A percentile compares a stretch with the other conserved stretches of the same genome.
Evolutionary conservation across 2,113 vertebrate genomes (phyloP).

Genomic region (Arvicanthis niloticus): DNA sequence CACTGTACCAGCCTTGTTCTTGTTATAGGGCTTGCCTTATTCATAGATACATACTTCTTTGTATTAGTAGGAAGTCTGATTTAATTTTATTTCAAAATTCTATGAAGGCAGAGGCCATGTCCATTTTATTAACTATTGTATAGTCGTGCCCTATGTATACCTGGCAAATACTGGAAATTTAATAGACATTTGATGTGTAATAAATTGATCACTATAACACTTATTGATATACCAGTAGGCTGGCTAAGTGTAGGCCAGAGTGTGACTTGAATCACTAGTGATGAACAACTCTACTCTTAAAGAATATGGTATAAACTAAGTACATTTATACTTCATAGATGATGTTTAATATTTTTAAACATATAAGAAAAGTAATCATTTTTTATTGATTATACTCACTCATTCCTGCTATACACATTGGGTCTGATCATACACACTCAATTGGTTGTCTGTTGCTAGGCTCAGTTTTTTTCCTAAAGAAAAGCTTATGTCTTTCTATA

Average conservation of each 20-base stretch:
- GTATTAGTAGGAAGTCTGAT: background rate
- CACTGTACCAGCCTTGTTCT: background rate
- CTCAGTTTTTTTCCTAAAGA: constrained; percentile 31
- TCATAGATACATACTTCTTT: background rate
- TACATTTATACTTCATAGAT: background rate
- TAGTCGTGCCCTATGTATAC: background rate
- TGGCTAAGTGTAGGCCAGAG: background rate
- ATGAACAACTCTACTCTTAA: background rate
- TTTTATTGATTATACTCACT: background rate
- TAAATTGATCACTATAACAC: background rate
- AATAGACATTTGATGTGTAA: background rate
- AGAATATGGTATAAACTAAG: background rate
- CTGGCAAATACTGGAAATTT: background rate
- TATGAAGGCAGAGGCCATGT: background rate
- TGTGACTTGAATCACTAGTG: background rate
- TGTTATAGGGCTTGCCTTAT: background rate
- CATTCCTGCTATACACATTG: background rate
- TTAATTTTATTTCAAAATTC: background rate
- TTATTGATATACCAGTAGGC: background rate
- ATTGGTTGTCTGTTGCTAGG: background rate
- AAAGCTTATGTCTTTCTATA: background rate
- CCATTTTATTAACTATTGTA: background rate
- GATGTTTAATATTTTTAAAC: background rate
- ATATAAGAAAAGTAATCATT: background rate
- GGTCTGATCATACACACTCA: background rate